These are phyloP conservation scores for Catharus fuscescens DNA, from an alignment of 2,113 vertebrate genomes.

Conservation along the genomic window DNA sequence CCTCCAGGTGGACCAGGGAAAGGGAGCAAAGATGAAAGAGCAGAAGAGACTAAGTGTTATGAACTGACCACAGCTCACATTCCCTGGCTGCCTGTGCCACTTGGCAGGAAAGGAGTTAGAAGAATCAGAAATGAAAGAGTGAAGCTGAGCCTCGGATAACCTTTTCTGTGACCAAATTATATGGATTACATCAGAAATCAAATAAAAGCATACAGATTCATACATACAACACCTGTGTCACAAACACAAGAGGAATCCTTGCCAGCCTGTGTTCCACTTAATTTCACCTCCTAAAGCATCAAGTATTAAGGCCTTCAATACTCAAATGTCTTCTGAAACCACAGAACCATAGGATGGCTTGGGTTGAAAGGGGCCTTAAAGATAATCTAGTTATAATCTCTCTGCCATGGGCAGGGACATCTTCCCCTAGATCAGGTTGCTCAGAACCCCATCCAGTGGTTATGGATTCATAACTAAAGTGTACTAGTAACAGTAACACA, in stretches of 20 bases:
- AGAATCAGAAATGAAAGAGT: neutral
- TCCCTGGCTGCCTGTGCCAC: neutral
- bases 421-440: neutral
- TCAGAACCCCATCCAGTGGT: neutral
- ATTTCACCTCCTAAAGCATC: neutral
- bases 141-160: neutral
- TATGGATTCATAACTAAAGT: neutral
- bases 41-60: neutral
- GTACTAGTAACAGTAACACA: neutral
- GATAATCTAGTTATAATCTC: neutral
- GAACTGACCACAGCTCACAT: neutral
- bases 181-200: neutral
- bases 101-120: neutral
- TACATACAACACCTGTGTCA: rapidly evolving
- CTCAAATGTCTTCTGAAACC: neutral
- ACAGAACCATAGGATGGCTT: neutral
- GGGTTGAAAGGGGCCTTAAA: neutral
- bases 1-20: neutral
- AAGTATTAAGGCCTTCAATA: neutral
- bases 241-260: neutral
- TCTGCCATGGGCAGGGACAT: neutral
- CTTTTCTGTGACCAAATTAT: neutral
- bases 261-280: neutral
- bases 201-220: neutral
- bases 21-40: neutral